These are phyloP conservation scores for Pseudorhombus dupliciocellatus DNA, from an alignment of 2,113 vertebrate genomes.

Conservation along the genomic window DNA sequence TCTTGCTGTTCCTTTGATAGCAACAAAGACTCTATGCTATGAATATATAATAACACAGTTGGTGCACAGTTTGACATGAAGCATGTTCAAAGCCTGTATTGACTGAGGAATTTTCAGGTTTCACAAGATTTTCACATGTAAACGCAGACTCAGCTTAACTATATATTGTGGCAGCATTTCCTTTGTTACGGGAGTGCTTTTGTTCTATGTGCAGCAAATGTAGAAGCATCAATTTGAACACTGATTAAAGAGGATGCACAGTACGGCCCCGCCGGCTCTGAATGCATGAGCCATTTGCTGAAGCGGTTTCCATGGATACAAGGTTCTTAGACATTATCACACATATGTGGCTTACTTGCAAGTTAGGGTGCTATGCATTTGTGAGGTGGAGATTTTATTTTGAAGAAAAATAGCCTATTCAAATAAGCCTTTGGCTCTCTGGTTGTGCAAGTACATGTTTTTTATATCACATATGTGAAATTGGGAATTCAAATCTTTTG, in stretches of 20 bases:
- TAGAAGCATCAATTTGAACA: conserved; percentile 27
- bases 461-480: too few relatives aligned
- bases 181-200: conserved; percentile 22
- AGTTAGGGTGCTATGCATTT: background rate
- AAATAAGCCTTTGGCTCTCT: background rate
- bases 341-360: conserved; percentile 12
- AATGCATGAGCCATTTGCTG: conserved; percentile 55
- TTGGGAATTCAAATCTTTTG: too few relatives aligned
- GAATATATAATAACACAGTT: background rate
- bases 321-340: conserved; percentile 18
- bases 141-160: conserved; percentile 16
- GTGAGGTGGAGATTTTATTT: background rate
- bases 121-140: background rate
- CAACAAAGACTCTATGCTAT: too few relatives aligned
- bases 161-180: conserved; percentile 13
- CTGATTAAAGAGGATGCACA: conserved; percentile 40
- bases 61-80: conserved; percentile 4
- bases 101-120: background rate
- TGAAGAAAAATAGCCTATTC: background rate
- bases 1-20: too few relatives aligned
- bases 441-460: background rate
- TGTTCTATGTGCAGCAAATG: conserved; percentile 26
- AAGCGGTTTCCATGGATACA: conserved; percentile 75
- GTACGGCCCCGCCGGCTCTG: conserved; percentile 7
- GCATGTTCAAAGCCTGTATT: conserved; percentile 1